Evolutionary conservation across 2,888 invertebrate genomes (phyloP).

Genomic region (Eupeodes luniger): DNA sequence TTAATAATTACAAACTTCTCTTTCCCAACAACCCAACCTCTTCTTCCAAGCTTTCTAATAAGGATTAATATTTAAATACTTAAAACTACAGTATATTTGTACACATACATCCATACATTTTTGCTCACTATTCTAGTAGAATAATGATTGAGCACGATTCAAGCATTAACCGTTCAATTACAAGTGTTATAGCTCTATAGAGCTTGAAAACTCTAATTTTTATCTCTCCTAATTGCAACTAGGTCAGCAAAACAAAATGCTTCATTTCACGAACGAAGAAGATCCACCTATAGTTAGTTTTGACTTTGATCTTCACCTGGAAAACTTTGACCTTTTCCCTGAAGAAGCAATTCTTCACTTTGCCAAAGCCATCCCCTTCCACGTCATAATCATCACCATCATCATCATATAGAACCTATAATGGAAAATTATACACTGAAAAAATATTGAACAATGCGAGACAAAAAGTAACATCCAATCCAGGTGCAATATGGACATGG

Average conservation of each 20-base stretch:
- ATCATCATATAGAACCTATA: conserved; percentile 45
- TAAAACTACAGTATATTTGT: too few relatives aligned
- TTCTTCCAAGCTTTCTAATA: too few relatives aligned
- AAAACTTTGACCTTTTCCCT: conserved; percentile 55
- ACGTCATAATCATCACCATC: not conserved
- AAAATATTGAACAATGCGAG: conserved; percentile 22
- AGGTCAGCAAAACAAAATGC: conserved; percentile 61
- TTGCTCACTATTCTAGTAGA: too few relatives aligned
- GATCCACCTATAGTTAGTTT: conserved; percentile 25
- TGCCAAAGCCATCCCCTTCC: not conserved
- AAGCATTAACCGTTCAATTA: conserved; percentile 42
- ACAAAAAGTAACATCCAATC: conserved; percentile 18
- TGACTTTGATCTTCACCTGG: conserved; percentile 42
- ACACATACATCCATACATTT: too few relatives aligned
- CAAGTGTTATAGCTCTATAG: conserved; percentile 59
- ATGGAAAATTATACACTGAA: conserved; percentile 57
- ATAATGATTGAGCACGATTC: conserved; percentile 38
- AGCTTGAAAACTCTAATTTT: conserved; percentile 63
- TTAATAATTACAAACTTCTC: too few relatives aligned
- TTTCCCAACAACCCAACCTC: too few relatives aligned
- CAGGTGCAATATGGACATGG: conserved; percentile 65
- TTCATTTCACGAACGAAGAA: conserved; percentile 67
- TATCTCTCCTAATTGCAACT: conserved; percentile 72
- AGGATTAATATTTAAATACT: too few relatives aligned
- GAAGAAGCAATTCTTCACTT: conserved; percentile 59